phyloP scores from a whole-genome alignment of 2,113 vertebrate species.

The Danionella cerebrum region DNA sequence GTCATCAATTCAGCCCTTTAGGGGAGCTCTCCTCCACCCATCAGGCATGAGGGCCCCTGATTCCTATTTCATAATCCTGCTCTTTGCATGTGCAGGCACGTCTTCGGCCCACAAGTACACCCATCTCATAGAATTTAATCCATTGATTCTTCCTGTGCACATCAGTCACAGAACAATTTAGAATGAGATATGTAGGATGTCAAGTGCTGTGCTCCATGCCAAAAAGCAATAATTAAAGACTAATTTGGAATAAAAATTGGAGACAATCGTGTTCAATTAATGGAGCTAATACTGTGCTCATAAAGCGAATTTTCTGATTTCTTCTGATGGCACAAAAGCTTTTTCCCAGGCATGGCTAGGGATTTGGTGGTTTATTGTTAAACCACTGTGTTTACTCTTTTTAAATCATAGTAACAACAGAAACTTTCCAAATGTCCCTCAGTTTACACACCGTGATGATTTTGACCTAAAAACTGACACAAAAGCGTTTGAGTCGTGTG shows the following conservation, averaged over 20 bases:
- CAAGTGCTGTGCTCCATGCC: conserved; percentile 61
- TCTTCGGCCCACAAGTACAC: conserved; percentile 56
- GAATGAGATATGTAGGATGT: conserved; percentile 69
- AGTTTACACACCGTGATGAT: too few relatives aligned
- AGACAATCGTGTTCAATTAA: too few relatives aligned
- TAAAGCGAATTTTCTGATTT: too few relatives aligned
- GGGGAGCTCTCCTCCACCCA: conserved; percentile 41
- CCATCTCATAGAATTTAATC: conserved; percentile 74
- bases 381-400: too few relatives aligned
- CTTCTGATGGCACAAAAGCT: too few relatives aligned
- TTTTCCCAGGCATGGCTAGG: too few relatives aligned
- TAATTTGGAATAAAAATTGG: conserved; percentile 56
- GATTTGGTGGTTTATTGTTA: too few relatives aligned
- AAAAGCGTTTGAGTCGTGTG: too few relatives aligned
- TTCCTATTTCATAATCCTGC: conserved; percentile 67
- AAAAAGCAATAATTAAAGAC: conserved; percentile 63
- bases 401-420: too few relatives aligned
- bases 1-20: conserved; percentile 53
- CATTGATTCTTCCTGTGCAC: conserved; percentile 76
- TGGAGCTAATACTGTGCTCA: too few relatives aligned
- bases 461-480: too few relatives aligned
- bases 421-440: too few relatives aligned
- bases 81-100: conserved; percentile 77
- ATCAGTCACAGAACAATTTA: conserved; percentile 72
- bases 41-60: conserved; percentile 53